Evolutionary conservation across 2,888 invertebrate genomes (phyloP).

Genomic region (Agriotes lineatus): DNA sequence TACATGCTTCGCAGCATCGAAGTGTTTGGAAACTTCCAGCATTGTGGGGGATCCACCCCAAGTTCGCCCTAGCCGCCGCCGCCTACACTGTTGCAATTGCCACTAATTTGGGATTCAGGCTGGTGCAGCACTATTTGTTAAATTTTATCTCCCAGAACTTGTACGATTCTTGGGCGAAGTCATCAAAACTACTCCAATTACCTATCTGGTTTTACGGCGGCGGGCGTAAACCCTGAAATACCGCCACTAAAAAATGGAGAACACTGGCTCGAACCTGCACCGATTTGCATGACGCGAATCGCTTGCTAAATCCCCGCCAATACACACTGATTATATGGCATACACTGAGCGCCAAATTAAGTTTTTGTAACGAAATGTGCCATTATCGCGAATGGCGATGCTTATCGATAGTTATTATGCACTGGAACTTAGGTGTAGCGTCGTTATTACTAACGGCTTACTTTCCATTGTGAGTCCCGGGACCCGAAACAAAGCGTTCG

Average conservation of each 20-base stretch:
- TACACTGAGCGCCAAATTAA: conserved; percentile 48
- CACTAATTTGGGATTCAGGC: neutral
- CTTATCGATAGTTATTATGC: conserved; percentile 42
- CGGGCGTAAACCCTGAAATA: neutral
- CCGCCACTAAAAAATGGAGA: too few relatives aligned
- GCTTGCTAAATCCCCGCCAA: too few relatives aligned
- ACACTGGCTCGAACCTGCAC: too few relatives aligned
- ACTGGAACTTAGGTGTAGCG: conserved; percentile 24
- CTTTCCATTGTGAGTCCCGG: neutral
- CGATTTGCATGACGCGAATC: conserved; percentile 4
- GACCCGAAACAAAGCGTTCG: too few relatives aligned
- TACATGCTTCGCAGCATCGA: too few relatives aligned
- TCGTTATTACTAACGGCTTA: neutral
- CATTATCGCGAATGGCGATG: conserved; percentile 31
- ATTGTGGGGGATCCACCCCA: neutral
- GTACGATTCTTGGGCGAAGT: conserved; percentile 6
- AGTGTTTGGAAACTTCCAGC: neutral
- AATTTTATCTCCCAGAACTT: conserved; percentile 4
- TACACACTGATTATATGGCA: conserved; percentile 50
- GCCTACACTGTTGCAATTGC: neutral
- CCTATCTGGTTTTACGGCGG: neutral
- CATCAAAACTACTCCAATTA: conserved; percentile 24
- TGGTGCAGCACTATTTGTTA: neutral
- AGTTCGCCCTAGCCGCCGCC: too few relatives aligned
- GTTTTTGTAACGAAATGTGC: conserved; percentile 43